Evolutionary conservation across 2,888 invertebrate species (phyloP).

Genomic region (Elmis aenea): DNA sequence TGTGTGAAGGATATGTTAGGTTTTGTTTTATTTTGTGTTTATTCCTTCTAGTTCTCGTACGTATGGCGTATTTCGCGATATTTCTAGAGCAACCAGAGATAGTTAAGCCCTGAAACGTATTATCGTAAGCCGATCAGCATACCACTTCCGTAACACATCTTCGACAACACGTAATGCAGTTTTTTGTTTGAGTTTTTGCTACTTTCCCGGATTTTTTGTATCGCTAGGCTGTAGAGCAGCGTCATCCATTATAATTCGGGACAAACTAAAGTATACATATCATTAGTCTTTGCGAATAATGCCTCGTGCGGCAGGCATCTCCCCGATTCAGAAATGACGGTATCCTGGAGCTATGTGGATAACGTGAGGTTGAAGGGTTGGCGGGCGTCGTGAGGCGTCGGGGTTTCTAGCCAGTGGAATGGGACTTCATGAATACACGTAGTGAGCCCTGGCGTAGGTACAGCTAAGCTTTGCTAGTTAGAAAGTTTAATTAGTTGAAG

Average conservation of each 20-base stretch:
- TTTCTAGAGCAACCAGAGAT: too few species aligned
- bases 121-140: too few species aligned
- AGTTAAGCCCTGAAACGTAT: too few species aligned
- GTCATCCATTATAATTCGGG: conserved; percentile 19
- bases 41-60: too few species aligned
- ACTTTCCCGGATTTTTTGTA: too few species aligned
- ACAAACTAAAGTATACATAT: conserved; percentile 28
- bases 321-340: conserved; percentile 36
- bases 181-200: too few species aligned
- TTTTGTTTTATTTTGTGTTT: too few species aligned
- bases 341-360: conserved; percentile 42
- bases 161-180: too few species aligned
- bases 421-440: conserved; percentile 20
- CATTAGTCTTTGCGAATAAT: conserved; percentile 30
- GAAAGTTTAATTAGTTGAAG: conserved; percentile 49
- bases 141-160: too few species aligned
- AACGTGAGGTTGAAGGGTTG: conserved; percentile 29
- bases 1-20: too few species aligned
- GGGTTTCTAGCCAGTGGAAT: conserved; percentile 17
- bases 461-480: conserved; percentile 46
- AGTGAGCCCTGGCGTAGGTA: conserved; percentile 32
- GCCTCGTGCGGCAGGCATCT: conserved; percentile 13
- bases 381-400: conserved; percentile 22
- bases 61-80: too few species aligned
- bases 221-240: too few species aligned